phyloP scores from a whole-genome alignment of 2,888 invertebrate genomes.

The Scaptomyza reducta region DNA sequence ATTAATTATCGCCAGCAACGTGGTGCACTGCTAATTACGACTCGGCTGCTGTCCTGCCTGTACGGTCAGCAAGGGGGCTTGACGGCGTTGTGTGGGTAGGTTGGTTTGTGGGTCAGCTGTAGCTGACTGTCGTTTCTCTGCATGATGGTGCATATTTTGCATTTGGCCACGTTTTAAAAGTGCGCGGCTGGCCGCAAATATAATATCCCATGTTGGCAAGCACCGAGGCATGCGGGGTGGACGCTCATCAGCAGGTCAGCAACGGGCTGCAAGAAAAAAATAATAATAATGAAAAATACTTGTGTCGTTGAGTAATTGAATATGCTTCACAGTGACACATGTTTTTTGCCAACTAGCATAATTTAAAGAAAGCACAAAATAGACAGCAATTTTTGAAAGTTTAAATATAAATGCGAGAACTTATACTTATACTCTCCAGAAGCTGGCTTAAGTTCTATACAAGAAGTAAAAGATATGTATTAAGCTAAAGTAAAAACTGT shows the following conservation, averaged over 20 bases:
- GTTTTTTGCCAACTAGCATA: background rate
- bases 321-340: background rate
- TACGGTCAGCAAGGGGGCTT: background rate
- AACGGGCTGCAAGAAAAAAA: background rate
- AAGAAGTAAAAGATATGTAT: background rate
- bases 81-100: background rate
- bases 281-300: background rate
- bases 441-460: too few species aligned
- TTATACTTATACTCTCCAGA: too few species aligned
- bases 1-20: conserved; percentile 78
- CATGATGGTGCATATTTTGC: conserved; percentile 72
- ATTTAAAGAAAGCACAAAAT: background rate
- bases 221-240: background rate
- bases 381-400: too few species aligned
- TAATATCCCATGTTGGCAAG: conserved; percentile 49
- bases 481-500: too few species aligned
- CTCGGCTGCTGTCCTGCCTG: conserved; percentile 36
- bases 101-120: conserved; percentile 5
- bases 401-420: too few species aligned
- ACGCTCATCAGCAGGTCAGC: conserved; percentile 25
- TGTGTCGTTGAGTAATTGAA: background rate
- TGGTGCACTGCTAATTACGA: conserved; percentile 70
- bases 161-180: conserved; percentile 71
- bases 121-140: conserved; percentile 44
- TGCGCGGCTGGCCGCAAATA: conserved; percentile 69